Conservation (phyloP, 1,140 invertebrate genomes). For the Trichonephila clavipes region DNA sequence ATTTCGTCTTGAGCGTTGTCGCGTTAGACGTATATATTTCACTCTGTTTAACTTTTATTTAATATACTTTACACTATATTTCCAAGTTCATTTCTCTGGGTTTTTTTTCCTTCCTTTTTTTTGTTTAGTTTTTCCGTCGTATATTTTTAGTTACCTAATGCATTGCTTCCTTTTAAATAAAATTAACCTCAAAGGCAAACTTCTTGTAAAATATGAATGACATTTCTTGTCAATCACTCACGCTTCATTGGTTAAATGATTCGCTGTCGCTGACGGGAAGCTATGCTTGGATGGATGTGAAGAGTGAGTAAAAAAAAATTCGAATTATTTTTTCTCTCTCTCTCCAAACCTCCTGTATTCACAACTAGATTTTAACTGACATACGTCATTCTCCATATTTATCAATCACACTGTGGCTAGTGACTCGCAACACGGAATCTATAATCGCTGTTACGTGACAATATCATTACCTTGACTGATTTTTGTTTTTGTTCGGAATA, state of each 20-base stretch:
- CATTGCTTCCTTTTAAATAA: background rate
- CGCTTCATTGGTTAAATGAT: background rate
- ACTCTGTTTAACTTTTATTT: no score
- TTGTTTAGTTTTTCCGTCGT: no score
- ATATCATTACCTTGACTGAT: background rate
- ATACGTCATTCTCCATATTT: background rate
- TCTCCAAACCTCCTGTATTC: background rate
- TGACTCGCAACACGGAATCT: background rate
- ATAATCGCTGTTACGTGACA: background rate
- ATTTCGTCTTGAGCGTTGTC: no score
- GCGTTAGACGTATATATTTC: no score
- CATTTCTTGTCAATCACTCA: background rate
- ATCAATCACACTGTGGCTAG: background rate
- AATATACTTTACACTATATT: no score
- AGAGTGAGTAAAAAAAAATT: background rate
- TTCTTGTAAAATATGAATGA: no score
- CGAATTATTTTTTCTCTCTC: background rate
- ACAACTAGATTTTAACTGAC: background rate
- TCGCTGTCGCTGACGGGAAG: background rate
- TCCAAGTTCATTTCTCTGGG: no score
- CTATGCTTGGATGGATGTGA: background rate
- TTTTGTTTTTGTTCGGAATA: background rate
- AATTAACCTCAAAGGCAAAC: no score
- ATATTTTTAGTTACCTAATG: background rate
- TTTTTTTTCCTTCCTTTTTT: no score